These are phyloP conservation scores for Brachyopa scutellaris DNA, from an alignment of 2,888 invertebrate genomes.

Conservation along the genomic window DNA sequence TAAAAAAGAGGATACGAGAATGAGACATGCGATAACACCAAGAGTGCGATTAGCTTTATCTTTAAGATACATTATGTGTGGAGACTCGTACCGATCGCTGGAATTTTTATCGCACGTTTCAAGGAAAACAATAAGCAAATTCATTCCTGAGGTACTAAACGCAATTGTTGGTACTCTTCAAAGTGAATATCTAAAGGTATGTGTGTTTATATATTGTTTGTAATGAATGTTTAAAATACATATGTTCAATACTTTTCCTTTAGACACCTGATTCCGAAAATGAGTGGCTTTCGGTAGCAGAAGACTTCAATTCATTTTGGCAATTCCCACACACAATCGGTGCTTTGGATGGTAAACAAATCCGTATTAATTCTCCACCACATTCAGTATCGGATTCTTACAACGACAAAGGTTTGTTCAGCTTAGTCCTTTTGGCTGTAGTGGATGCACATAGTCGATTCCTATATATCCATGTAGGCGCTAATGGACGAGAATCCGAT, in stretches of 20 bases:
- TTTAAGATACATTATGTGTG: not conserved
- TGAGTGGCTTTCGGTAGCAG: slow-evolving; percentile 34
- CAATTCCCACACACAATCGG: slow-evolving; percentile 39
- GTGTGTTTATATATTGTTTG: no score
- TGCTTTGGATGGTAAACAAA: slow-evolving; percentile 46
- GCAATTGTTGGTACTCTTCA: not conserved
- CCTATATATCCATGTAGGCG: slow-evolving; percentile 10
- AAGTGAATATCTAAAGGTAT: not conserved
- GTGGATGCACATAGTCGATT: slow-evolving; percentile 18
- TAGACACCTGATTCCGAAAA: not conserved
- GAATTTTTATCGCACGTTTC: not conserved
- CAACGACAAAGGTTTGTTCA: slow-evolving; percentile 47
- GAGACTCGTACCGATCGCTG: not conserved
- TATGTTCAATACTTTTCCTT: not conserved
- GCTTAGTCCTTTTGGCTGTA: slow-evolving; percentile 10
- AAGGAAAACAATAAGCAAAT: not conserved
- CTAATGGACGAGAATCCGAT: not conserved
- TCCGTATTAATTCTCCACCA: slow-evolving; percentile 23
- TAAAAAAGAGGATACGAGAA: not conserved
- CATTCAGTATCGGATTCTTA: slow-evolving; percentile 26
- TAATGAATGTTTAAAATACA: not conserved
- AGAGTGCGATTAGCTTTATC: not conserved
- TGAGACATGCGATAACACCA: not conserved
- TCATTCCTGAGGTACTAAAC: not conserved
- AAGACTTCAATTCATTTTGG: slow-evolving; percentile 34